A percentile compares a stretch with the other conserved stretches of the same genome.
Evolutionary conservation across 2,888 invertebrate species (phyloP).

Genomic region (Timandra comae): DNA sequence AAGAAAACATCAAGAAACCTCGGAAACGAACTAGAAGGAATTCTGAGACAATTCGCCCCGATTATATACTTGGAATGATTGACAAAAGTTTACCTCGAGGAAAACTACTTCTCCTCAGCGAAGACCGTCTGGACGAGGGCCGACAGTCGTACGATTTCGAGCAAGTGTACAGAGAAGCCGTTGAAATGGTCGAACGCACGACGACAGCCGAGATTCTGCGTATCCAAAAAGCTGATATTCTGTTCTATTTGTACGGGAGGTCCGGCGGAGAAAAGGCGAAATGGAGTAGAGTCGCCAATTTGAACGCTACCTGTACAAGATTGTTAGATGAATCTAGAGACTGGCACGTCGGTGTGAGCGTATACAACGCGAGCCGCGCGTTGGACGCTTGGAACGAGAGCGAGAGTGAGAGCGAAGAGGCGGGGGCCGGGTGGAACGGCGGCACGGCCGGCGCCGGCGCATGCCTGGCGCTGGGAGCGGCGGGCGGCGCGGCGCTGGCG

Average conservation of each 20-base stretch:
- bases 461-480: constrained; percentile 14
- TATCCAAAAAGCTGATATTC: constrained; percentile 17
- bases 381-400: constrained; percentile 17
- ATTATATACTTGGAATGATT: constrained; percentile 3
- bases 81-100: constrained; percentile 15
- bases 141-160: constrained; percentile 7
- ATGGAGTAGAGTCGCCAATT: constrained; percentile 32
- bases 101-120: constrained; percentile 21
- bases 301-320: constrained; percentile 26
- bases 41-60: neutral
- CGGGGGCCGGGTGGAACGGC: constrained; percentile 11
- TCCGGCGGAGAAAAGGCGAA: constrained; percentile 5
- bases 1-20: no score
- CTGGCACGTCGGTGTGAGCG: constrained; percentile 26
- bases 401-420: constrained; percentile 9
- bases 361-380: constrained; percentile 23
- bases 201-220: constrained; percentile 11
- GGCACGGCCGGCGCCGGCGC: constrained; percentile 13
- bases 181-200: constrained; percentile 12
- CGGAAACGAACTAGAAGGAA: no score
- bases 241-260: constrained; percentile 34
- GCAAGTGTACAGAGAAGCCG: constrained; percentile 8
- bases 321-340: constrained; percentile 25
- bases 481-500: constrained; percentile 15
- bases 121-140: constrained; percentile 10